These are phyloP conservation scores for Synanthedon vespiformis DNA, from an alignment of 2,888 invertebrate genomes.

Conservation along the genomic window DNA sequence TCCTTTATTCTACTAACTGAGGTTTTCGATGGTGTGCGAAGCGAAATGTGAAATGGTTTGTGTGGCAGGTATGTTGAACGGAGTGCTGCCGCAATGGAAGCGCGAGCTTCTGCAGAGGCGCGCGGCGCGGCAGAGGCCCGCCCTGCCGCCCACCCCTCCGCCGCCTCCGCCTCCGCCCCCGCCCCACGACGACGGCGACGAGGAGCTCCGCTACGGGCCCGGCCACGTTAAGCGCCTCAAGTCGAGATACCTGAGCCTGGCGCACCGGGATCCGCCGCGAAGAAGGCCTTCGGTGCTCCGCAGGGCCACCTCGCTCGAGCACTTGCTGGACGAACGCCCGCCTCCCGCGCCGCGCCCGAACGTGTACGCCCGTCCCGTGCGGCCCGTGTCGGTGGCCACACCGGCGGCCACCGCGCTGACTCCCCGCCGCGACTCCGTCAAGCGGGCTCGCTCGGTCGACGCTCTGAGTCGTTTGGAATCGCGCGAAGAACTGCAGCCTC, in stretches of 20 bases:
- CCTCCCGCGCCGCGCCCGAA: constrained; percentile 33
- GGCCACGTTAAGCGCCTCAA: constrained; percentile 90
- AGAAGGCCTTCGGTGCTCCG: constrained; percentile 79
- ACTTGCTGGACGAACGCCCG: constrained; percentile 78
- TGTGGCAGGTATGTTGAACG: constrained; percentile 52
- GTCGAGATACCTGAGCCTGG: constrained; percentile 87
- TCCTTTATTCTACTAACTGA: too few relatives aligned
- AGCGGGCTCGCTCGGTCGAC: constrained; percentile 89
- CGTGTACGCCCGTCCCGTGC: constrained; percentile 19
- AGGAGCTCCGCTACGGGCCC: constrained; percentile 90
- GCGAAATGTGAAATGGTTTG: background rate
- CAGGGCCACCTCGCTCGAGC: constrained; percentile 87
- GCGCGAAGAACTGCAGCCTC: constrained; percentile 69
- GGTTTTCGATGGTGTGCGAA: too few relatives aligned
- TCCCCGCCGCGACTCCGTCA: constrained; percentile 74
- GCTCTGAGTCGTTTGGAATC: constrained; percentile 78
- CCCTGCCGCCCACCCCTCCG: constrained; percentile 20
- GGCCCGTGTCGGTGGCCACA: constrained; percentile 36
- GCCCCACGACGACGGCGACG: constrained; percentile 53
- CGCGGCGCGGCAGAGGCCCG: constrained; percentile 51
- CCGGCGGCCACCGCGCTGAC: constrained; percentile 39
- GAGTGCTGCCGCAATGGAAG: constrained; percentile 82
- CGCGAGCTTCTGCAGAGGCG: constrained; percentile 83
- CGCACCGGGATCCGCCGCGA: constrained; percentile 79
- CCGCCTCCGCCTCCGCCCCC: constrained; percentile 31